Percentiles rank a stretch among this genome's conserved stretches.
phyloP scores from a whole-genome alignment of 1,140 invertebrate genomes.

The Micrasema longulum region DNA sequence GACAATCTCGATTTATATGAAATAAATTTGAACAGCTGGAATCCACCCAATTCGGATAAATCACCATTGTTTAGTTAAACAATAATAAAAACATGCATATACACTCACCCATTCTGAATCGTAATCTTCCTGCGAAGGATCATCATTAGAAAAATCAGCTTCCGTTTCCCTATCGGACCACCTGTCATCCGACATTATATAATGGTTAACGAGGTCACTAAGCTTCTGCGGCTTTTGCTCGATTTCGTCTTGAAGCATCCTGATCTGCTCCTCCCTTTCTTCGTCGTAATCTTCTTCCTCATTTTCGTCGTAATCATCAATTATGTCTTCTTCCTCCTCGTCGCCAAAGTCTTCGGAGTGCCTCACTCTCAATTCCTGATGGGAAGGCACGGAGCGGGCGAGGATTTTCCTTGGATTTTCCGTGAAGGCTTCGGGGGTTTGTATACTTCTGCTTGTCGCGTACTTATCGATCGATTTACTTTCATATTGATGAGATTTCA shows the following conservation, averaged over 20 bases:
- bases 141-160: slow-evolving; percentile 21
- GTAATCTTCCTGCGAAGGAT: slow-evolving; percentile 37
- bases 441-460: background rate
- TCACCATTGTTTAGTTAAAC: no score
- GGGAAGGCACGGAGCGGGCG: background rate
- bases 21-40: no score
- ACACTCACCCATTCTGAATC: slow-evolving; percentile 38
- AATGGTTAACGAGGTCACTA: slow-evolving; percentile 18
- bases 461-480: background rate
- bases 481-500: background rate
- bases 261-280: slow-evolving; percentile 18
- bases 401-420: slow-evolving; percentile 24
- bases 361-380: background rate
- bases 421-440: background rate
- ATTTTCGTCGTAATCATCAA: slow-evolving; percentile 12
- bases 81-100: no score
- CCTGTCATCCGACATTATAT: slow-evolving; percentile 25
- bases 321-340: slow-evolving; percentile 28
- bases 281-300: slow-evolving; percentile 36
- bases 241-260: background rate
- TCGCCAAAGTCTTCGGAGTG: slow-evolving; percentile 20
- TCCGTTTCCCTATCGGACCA: slow-evolving; percentile 10
- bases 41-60: no score
- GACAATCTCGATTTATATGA: no score
- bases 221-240: slow-evolving; percentile 20